phyloP scores from a whole-genome alignment of 2,797 vertebrate species.

The Phalanger gymnotis region DNA sequence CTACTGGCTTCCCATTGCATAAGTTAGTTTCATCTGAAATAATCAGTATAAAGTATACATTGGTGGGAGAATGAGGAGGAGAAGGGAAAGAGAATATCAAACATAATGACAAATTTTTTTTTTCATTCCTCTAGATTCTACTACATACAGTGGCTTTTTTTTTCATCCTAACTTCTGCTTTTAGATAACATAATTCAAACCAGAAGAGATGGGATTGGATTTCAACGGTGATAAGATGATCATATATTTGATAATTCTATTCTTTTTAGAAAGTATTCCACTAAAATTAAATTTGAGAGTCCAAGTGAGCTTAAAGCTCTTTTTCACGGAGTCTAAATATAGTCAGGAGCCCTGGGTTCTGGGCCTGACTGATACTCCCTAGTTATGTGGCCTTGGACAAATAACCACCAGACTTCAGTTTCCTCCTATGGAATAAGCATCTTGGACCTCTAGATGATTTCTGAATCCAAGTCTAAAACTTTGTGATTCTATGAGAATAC shows the following conservation, averaged over 20 bases:
- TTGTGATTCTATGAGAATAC: neutral
- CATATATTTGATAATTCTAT: conserved; percentile 16
- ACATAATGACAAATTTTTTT: neutral
- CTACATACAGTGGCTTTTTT: neutral
- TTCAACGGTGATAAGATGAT: neutral
- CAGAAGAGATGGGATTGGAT: neutral
- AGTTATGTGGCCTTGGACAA: neutral
- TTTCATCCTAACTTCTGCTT: neutral
- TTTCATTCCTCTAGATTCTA: neutral
- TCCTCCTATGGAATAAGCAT: neutral
- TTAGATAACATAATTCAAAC: neutral
- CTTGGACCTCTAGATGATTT: neutral
- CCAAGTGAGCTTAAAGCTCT: neutral
- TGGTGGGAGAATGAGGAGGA: neutral
- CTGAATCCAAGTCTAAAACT: neutral
- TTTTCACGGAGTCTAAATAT: neutral
- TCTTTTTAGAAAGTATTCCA: conserved; percentile 1
- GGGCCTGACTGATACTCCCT: neutral
- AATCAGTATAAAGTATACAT: conserved; percentile 80
- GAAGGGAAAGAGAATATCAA: neutral
- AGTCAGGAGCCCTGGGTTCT: neutral
- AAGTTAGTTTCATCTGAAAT: conserved; percentile 89
- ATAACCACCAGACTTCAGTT: neutral
- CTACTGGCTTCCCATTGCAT: conserved; percentile 90
- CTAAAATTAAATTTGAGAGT: conserved; percentile 25